Conservation (phyloP, 2,888 invertebrate species). For the Phaedon cochleariae region DNA sequence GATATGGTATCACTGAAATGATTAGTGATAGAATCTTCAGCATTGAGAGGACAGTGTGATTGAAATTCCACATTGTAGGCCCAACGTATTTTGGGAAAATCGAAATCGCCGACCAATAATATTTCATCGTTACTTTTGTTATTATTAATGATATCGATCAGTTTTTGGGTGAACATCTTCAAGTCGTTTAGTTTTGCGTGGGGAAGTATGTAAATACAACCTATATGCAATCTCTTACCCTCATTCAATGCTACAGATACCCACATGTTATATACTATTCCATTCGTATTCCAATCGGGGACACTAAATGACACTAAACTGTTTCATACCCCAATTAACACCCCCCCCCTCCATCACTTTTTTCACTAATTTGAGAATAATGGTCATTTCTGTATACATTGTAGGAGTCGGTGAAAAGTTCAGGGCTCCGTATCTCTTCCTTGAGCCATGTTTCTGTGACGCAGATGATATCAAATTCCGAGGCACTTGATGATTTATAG, state of each 20-base stretch:
- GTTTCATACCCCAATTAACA: background rate
- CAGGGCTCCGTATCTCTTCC: background rate
- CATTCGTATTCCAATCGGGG: background rate
- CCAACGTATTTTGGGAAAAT: background rate
- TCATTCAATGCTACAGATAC: background rate
- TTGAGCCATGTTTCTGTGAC: background rate
- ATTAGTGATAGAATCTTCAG: background rate
- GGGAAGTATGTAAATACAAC: background rate
- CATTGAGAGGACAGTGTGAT: background rate
- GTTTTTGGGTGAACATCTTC: background rate
- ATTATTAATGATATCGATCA: no score
- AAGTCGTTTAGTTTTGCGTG: background rate
- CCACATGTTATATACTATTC: background rate
- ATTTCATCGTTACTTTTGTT: no score
- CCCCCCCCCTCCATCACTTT: background rate
- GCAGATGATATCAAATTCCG: background rate
- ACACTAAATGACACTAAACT: background rate
- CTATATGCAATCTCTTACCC: background rate
- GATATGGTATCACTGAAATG: background rate
- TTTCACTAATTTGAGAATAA: background rate
- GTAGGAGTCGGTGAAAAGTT: background rate
- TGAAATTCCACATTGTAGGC: background rate
- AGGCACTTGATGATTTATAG: background rate
- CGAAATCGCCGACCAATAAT: no score
- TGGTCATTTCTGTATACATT: background rate